Evolutionary conservation across 2,797 vertebrate species (phyloP), one percentile per base, ranked within the genome.

Genomic region (Acomys russatus): DNA sequence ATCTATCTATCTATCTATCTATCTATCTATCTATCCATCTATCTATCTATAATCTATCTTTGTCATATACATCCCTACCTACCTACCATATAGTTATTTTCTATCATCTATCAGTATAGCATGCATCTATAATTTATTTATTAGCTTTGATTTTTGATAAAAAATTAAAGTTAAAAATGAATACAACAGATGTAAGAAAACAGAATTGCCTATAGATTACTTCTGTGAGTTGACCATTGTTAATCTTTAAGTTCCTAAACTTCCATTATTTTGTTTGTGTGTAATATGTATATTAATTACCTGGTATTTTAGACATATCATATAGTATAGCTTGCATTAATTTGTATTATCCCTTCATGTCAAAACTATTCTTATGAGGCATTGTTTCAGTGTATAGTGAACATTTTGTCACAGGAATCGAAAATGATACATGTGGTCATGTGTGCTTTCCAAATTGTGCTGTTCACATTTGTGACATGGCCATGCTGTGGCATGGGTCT

Each of bases 141-240:
- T 74, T 88, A 84, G 5, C 7, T 94, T 94, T 94, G 15, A 20
- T 77, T 88, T 90, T 94, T 12, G 70, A 54, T 92, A 70, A 33
- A 63, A 35, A 73, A 68, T 63, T 68, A 68, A 85, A 90, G 6
- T 56, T 56, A 71, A 83, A 71, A 82, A 76, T 12, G 79, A 77
- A 85, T 49, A 66, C 63, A 64, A 0, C 30, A 66, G 3, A 38
- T 56, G 77, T 9, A 70, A 85, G 10, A 80, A 78, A 89, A 54
- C 5, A 22, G n/a, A 86, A 90, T 68, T 63, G 3, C 73, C 18
- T 68, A 2, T 23, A 54, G 22, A 35, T 86, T 61, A 89, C 10
- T 85, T 93, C 3, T 76, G 22, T 76, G 61, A 66, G 51, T 54
- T 64, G 63, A 33, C 3, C 20, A 59, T 3, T 38, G 9, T 88